phyloP scores from a whole-genome alignment of 2,888 invertebrate genomes.

The Pristionchus mayeri region DNA sequence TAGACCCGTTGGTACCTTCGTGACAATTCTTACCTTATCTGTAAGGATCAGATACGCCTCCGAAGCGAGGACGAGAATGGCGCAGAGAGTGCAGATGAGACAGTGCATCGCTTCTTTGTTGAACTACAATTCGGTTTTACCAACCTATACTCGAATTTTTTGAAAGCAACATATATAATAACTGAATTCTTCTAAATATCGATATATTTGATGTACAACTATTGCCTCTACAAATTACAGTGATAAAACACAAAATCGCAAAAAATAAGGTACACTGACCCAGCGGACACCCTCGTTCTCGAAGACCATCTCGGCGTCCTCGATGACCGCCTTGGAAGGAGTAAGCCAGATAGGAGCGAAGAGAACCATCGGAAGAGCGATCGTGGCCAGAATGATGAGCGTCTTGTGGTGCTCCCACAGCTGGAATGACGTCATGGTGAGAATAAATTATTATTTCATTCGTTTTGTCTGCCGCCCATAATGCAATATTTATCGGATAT shows the following conservation, averaged over 20 bases:
- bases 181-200: background rate
- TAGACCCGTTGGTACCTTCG: background rate
- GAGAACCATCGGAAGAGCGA: background rate
- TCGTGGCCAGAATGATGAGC: background rate
- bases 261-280: background rate
- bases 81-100: background rate
- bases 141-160: too few species aligned
- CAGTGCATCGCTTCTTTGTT: background rate
- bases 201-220: background rate
- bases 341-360: background rate
- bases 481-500: too few species aligned
- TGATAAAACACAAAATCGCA: background rate
- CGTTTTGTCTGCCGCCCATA: too few species aligned
- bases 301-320: slow-evolving; percentile 33
- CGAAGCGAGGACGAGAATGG: background rate
- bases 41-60: background rate
- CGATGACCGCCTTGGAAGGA: background rate
- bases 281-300: background rate
- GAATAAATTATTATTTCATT: too few species aligned
- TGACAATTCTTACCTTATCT: background rate
- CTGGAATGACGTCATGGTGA: background rate
- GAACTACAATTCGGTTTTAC: background rate
- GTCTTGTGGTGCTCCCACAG: background rate
- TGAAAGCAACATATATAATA: background rate
- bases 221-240: background rate